A percentile compares a stretch with the other conserved stretches of the same genome.
Conservation (phyloP, 1,140 invertebrate species). For the Belonocnema kinseyi region DNA sequence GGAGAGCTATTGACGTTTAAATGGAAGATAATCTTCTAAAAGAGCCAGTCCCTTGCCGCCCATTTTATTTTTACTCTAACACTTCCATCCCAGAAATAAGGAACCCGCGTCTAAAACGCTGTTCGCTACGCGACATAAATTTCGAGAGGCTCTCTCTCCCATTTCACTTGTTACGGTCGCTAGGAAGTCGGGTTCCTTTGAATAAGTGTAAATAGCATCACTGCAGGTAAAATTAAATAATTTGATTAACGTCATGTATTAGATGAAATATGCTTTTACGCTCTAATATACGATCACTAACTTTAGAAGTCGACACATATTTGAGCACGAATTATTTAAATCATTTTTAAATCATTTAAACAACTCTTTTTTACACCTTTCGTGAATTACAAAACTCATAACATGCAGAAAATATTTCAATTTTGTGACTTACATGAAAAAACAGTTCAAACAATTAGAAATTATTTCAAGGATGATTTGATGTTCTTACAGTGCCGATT, state of each 20-base stretch:
- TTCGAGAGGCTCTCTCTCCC: conserved; percentile 9
- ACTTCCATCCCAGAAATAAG: background rate
- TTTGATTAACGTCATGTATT: background rate
- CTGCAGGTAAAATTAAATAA: background rate
- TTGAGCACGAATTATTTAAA: no score
- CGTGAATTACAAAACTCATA: no score
- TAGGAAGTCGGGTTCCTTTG: conserved; percentile 9
- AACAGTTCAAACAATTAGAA: no score
- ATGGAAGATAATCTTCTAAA: conserved; percentile 23
- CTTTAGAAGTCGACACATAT: no score
- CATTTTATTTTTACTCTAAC: conserved; percentile 3
- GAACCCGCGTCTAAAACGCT: conserved; percentile 1
- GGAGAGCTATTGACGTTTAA: conserved; percentile 22
- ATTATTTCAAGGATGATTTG: no score
- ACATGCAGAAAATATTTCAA: no score
- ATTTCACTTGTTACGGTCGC: background rate
- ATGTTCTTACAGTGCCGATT: no score
- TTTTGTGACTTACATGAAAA: no score
- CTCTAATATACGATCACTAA: background rate
- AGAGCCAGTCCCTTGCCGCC: conserved; percentile 6
- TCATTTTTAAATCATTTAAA: no score
- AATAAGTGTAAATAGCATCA: conserved; percentile 5
- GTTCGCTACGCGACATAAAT: conserved; percentile 21
- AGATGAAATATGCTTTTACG: background rate
- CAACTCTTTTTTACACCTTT: no score